Evolutionary conservation across 2,888 invertebrate genomes (phyloP), one percentile per base, ranked within the genome.

Genomic region (Lampropteryx suffumata): DNA sequence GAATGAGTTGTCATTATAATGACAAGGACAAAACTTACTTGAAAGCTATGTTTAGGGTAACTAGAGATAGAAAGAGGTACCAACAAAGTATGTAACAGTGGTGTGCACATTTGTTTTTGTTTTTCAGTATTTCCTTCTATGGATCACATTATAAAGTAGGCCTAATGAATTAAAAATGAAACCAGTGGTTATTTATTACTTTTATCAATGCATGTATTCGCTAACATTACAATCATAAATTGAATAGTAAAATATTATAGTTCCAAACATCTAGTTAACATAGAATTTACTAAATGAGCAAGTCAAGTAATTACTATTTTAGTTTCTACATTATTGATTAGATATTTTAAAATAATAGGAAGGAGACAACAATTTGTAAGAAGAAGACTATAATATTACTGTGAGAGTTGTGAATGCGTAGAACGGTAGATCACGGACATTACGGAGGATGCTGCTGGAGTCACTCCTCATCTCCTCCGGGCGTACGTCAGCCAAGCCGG

Each of bases 401-500:
- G 24, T 57, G 52, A 48, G 39, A 55, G 56, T 52, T 41, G 55
- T 97, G 96, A 80, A 96, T 73, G 64, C 73, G 68, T 60, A 65
- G 59, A 65, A 66, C 71, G 66, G 61, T 71, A 72, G 70, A 71
- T 73, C 72, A 76, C 69, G 72, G 76, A 78, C 72, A 75, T 73
- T 78, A 67, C 71, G 69, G 68, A 41, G 66, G 63, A 63, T 66
- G 61, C 66, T 72, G 67, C 67, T 56, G 64, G 57, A 55, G 95
- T 88, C 54, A 96, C 96, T 30, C 95, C 98, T 85, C 97, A 98
- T 84, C 96, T 97, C 67, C 98, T 98, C 84, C 98, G 97, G 42
- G 98, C 96, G 78, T 98, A 98, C 92, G 98, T 95, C 73, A 98
- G 88, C 64, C 90, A 90, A 1, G 88, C 74, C 9, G 89, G 88